These are phyloP conservation scores for Hesperia comma DNA, from an alignment of 2,888 invertebrate species.

Conservation along the genomic window DNA sequence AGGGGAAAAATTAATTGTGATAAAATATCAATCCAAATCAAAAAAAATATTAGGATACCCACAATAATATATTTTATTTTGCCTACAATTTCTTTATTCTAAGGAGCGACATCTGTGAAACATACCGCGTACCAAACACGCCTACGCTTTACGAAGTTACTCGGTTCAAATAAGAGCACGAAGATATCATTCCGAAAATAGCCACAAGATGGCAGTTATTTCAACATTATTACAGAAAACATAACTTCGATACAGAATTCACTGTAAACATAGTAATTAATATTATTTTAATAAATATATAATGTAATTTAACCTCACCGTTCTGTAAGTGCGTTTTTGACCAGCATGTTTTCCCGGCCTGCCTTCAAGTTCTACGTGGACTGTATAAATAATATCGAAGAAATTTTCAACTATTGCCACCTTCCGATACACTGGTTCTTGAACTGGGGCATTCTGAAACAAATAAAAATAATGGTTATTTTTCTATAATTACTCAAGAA, in stretches of 20 bases:
- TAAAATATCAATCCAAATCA: too few relatives aligned
- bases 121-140: neutral
- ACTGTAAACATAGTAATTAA: too few relatives aligned
- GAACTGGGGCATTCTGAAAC: conserved; percentile 87
- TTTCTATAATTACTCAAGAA: too few relatives aligned
- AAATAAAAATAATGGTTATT: conserved; percentile 50
- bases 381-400: conserved; percentile 97
- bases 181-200: conserved; percentile 3
- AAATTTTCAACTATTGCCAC: conserved; percentile 99
- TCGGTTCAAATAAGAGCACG: too few relatives aligned
- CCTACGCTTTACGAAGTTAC: too few relatives aligned
- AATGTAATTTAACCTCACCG: conserved; percentile 86
- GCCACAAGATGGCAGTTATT: conserved; percentile 41
- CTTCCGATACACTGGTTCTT: conserved; percentile 92
- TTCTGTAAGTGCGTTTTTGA: conserved; percentile 97
- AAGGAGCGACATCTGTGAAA: conserved; percentile 19
- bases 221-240: neutral
- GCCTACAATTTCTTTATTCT: too few relatives aligned
- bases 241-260: too few relatives aligned
- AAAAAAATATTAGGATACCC: too few relatives aligned
- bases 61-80: too few relatives aligned
- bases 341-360: conserved; percentile 98
- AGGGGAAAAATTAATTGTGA: too few relatives aligned
- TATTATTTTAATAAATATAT: neutral
- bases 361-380: conserved; percentile 97